These are phyloP conservation scores for Euproctis similis DNA, from an alignment of 2,888 invertebrate genomes.

Conservation along the genomic window DNA sequence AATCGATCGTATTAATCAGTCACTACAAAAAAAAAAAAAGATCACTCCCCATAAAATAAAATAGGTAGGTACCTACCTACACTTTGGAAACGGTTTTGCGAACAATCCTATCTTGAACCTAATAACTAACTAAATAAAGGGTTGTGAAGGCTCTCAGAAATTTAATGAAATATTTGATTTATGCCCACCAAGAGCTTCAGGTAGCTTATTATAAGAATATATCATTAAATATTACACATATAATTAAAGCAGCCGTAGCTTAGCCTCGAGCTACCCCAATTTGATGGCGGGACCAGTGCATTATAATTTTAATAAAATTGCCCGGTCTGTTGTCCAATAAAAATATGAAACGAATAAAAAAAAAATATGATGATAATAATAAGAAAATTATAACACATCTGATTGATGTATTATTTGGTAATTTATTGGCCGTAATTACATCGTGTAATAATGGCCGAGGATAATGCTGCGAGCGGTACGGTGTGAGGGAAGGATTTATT, in stretches of 20 bases:
- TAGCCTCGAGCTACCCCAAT: conserved; percentile 71
- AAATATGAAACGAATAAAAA: conserved; percentile 49
- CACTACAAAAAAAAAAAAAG: conserved; percentile 47
- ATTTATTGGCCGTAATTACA: conserved; percentile 75
- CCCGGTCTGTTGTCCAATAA: conserved; percentile 54
- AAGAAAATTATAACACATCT: conserved; percentile 74
- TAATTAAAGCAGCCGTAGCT: conserved; percentile 68
- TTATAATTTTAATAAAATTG: conserved; percentile 76
- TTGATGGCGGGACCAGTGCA: conserved; percentile 54
- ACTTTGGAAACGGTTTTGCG: conserved; percentile 49
- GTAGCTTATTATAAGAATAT: conserved; percentile 75
- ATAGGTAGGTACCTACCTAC: conserved; percentile 38
- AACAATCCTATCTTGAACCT: conserved; percentile 47
- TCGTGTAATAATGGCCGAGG: conserved; percentile 71
- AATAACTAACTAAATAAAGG: conserved; percentile 66
- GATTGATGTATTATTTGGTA: conserved; percentile 76
- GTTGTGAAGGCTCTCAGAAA: conserved; percentile 60
- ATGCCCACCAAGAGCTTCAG: conserved; percentile 64
- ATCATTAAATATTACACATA: conserved; percentile 75
- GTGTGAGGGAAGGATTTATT: conserved; percentile 67
- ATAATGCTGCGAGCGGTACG: conserved; percentile 52
- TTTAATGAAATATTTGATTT: conserved; percentile 77
- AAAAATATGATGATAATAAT: too few species aligned
- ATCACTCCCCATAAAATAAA: conserved; percentile 49
- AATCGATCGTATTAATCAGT: conserved; percentile 42